Evolutionary conservation across 1,140 invertebrate species (phyloP).

Genomic region (Gryllus bimaculatus): DNA sequence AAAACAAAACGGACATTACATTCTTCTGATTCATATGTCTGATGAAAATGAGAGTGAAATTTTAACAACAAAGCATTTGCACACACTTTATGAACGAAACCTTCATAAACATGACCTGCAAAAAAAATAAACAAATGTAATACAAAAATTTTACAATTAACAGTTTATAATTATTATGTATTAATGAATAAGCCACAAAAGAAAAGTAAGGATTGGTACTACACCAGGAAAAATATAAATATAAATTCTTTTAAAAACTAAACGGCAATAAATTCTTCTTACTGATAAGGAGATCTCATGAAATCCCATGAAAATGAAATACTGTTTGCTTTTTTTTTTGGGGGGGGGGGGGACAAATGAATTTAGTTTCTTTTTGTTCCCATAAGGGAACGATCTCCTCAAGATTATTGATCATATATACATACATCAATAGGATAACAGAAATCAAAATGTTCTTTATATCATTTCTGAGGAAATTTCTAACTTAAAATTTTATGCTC

Average conservation of each 20-base stretch:
- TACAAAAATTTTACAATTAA: not conserved
- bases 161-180: not conserved
- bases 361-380: no score
- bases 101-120: slow-evolving; percentile 37
- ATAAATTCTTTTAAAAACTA: not conserved
- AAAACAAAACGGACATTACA: slow-evolving; percentile 43
- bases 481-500: no score
- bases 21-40: slow-evolving; percentile 53
- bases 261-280: not conserved
- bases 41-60: slow-evolving; percentile 62
- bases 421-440: no score
- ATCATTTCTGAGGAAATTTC: no score
- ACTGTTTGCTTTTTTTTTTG: no score
- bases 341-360: no score
- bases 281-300: not conserved
- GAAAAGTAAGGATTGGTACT: not conserved
- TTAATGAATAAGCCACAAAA: not conserved
- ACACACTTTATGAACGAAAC: slow-evolving; percentile 65
- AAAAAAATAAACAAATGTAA: not conserved
- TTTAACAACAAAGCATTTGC: slow-evolving; percentile 56
- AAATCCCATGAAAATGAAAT: no score
- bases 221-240: slow-evolving; percentile 8
- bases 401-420: no score
- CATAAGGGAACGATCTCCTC: no score
- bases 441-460: no score